A percentile compares a stretch with the other conserved stretches of the same genome.
These are phyloP conservation scores for Sciurus niger DNA, from an alignment of 2,113 vertebrate genomes.

Conservation along the genomic window DNA sequence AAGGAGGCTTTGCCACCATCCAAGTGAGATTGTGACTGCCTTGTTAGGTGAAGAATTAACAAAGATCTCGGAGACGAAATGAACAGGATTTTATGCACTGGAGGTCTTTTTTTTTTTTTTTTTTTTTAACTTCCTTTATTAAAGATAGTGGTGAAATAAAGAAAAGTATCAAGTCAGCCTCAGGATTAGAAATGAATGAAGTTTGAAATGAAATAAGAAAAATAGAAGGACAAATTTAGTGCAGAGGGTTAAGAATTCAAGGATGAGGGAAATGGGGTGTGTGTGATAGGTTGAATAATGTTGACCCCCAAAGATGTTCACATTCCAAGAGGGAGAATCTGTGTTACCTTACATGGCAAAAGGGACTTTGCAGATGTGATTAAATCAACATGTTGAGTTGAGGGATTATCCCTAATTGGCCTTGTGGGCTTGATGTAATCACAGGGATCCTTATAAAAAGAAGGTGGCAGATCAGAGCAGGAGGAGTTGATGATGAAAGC, in stretches of 20 bases:
- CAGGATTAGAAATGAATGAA: background rate
- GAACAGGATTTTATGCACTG: background rate
- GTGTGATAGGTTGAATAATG: background rate
- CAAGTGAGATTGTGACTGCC: background rate
- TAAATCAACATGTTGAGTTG: background rate
- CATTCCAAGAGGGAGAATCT: background rate
- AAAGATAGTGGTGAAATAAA: conserved; percentile 8
- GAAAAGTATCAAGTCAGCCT: background rate
- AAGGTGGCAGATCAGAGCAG: background rate
- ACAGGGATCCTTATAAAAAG: background rate
- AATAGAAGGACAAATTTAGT: background rate
- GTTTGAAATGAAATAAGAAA: background rate
- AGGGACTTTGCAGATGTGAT: background rate
- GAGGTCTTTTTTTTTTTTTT: background rate
- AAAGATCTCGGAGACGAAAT: background rate
- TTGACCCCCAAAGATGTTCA: background rate
- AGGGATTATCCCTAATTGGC: background rate
- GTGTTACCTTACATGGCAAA: background rate
- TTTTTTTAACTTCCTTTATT: conserved; percentile 21
- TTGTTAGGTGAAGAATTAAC: background rate
- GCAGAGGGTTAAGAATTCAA: background rate
- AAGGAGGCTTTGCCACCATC: background rate
- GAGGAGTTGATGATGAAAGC: background rate
- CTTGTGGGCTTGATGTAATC: background rate
- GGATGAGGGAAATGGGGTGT: background rate